Base-by-base conservation (phyloP, 1,140 invertebrate genomes). In the Cydia amplana region DNA sequence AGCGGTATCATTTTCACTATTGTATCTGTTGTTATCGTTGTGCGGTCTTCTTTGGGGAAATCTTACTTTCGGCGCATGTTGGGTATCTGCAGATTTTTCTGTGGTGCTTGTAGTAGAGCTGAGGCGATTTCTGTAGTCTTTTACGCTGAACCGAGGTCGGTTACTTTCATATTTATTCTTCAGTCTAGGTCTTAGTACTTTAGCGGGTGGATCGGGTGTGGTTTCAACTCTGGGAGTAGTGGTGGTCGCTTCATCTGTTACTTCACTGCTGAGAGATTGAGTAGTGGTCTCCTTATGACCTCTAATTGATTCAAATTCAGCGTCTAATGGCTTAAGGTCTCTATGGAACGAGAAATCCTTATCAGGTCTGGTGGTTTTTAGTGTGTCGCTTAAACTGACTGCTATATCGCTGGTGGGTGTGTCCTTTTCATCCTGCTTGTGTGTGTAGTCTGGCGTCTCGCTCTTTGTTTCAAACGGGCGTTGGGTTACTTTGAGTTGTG, bases 101-200 rank as follows among this genome's bases (percentile, higher is more conserved):
- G 94, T 93, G 14, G 94, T 92, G 49, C 93, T 93, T 18, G 94
- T 94, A 10, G 94, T 93, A 4, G 93, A 93, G 83, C 89, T 94
- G 16, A 93, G 77, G 73, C 93, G 82, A 73, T 84, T 93, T 81
- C 94, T 93, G 73, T 95, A 95, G 82, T 95, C 94, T 87, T 95
- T 95, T 6, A 95, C 93, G 79, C 94, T 95, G 79, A 95, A 95
- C 83, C 93, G 87, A 7, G 94, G 94, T 72, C 94, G 82, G 43
- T 93, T 93, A 40, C 81, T 85, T 16, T 84, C 82, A 70, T 86
- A 90, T 83, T 93, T 93, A 65, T 88, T 92, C 60, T 88, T 89
- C 6, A 88, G 74, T 80, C 89, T 87, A 6, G 89, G 86, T 75
- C 90, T 86, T 63, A 85, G 85, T 75, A 86, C 77, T 83, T 87